Percentiles rank a stretch among this genome's conserved stretches.
Evolutionary conservation across 2,113 vertebrate genomes (phyloP).

Genomic region (Ranitomeya imitator): DNA sequence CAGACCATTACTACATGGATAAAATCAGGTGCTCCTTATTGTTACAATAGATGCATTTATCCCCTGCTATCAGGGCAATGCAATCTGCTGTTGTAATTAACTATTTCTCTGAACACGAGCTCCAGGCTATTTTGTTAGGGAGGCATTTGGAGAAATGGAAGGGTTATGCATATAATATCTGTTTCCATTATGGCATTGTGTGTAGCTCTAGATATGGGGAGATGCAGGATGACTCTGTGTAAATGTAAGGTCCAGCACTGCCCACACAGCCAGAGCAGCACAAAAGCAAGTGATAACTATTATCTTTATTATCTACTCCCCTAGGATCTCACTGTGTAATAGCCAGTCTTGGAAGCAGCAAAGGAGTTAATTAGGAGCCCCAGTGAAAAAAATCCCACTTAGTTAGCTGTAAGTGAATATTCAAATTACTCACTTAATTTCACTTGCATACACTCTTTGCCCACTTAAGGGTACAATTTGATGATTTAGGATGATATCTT

Average conservation of each 20-base stretch:
- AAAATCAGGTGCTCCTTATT: neutral
- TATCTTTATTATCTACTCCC: slow-evolving; percentile 51
- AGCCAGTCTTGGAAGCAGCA: slow-evolving; percentile 48
- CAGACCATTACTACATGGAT: slow-evolving; percentile 10
- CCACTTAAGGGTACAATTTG: slow-evolving; percentile 58
- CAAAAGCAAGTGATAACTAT: slow-evolving; percentile 55
- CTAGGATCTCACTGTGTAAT: slow-evolving; percentile 47
- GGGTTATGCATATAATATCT: slow-evolving; percentile 44
- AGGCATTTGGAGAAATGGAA: slow-evolving; percentile 7
- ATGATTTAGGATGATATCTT: slow-evolving; percentile 56
- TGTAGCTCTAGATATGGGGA: slow-evolving; percentile 8
- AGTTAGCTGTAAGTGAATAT: slow-evolving; percentile 53
- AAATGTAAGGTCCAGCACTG: slow-evolving; percentile 28
- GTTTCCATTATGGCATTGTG: slow-evolving; percentile 31
- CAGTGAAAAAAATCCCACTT: slow-evolving; percentile 54
- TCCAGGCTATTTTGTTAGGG: neutral
- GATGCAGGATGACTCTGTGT: slow-evolving; percentile 18
- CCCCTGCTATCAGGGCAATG: slow-evolving; percentile 15
- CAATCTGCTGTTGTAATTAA: slow-evolving; percentile 9
- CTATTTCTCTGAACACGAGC: slow-evolving; percentile 16
- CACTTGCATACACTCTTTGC: slow-evolving; percentile 42
- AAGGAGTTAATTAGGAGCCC: slow-evolving; percentile 56
- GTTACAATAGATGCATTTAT: slow-evolving; percentile 34
- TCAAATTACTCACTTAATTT: slow-evolving; percentile 59
- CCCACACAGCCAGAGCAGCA: slow-evolving; percentile 35